Conservation (phyloP, 2,113 vertebrate genomes). For the Lepus timidus region DNA sequence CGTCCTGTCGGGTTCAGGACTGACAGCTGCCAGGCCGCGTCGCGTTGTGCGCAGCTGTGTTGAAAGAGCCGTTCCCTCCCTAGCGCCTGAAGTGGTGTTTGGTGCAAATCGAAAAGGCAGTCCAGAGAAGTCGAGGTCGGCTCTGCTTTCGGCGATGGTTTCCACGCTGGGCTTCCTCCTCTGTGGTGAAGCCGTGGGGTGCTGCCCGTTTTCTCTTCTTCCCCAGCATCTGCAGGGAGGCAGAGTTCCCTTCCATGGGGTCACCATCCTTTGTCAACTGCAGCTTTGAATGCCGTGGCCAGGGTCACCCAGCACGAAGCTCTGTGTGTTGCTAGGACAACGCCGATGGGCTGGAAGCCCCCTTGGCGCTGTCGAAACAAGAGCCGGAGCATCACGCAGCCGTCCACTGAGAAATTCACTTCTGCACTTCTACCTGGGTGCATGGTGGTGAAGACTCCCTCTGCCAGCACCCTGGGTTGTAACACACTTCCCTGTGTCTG, state of each 20-base stretch:
- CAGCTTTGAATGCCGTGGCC: conserved; percentile 62
- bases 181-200: conserved; percentile 9
- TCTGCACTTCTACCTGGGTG: background rate
- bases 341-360: background rate
- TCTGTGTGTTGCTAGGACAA: background rate
- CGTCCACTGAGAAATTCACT: background rate
- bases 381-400: background rate
- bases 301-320: background rate
- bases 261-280: conserved; percentile 59
- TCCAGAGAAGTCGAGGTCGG: conserved; percentile 56
- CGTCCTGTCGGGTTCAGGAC: background rate
- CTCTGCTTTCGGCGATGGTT: conserved; percentile 7
- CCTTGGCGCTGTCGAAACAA: conserved; percentile 29
- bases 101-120: background rate
- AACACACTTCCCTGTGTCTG: background rate
- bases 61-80: conserved; percentile 22
- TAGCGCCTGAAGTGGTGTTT: conserved; percentile 33
- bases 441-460: background rate
- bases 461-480: background rate
- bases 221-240: background rate
- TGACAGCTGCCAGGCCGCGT: background rate
- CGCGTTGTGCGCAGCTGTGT: background rate
- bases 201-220: conserved; percentile 45
- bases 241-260: background rate
- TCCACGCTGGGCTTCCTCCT: conserved; percentile 46